phyloP scores from a whole-genome alignment of 2,888 invertebrate genomes.

The Zele albiditarsus region DNA sequence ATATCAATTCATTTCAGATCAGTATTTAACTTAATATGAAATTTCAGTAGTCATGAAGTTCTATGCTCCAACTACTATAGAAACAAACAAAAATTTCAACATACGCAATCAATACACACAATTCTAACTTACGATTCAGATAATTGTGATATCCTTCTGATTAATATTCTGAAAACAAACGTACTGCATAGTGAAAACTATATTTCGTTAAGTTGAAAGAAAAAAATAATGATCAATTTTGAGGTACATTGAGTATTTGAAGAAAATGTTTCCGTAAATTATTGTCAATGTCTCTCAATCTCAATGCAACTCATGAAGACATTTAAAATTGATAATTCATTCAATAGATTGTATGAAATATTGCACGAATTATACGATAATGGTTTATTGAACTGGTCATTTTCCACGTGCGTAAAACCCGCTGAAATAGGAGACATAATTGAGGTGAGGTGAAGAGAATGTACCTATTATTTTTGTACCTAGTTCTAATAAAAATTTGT shows the following conservation, averaged over 20 bases:
- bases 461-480: constrained; percentile 70
- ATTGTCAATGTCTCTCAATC: constrained; percentile 27
- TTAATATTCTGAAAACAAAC: constrained; percentile 44
- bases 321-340: constrained; percentile 7
- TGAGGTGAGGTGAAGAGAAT: constrained; percentile 63
- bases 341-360: constrained; percentile 6
- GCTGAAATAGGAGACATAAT: constrained; percentile 52
- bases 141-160: constrained; percentile 53
- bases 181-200: neutral
- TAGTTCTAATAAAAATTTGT: constrained; percentile 70
- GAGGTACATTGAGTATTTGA: neutral
- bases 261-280: constrained; percentile 27
- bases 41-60: neutral
- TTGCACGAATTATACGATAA: neutral
- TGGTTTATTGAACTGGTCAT: constrained; percentile 31
- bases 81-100: constrained; percentile 3
- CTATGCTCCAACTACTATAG: neutral
- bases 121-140: constrained; percentile 37
- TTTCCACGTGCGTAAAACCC: constrained; percentile 44
- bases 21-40: neutral
- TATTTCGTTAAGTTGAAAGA: constrained; percentile 13
- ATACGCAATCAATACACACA: neutral
- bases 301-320: constrained; percentile 24
- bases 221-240: constrained; percentile 19
- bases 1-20: constrained; percentile 10